These are phyloP conservation scores for Anastrepha ludens DNA, from an alignment of 1,140 invertebrate species.

Conservation along the genomic window DNA sequence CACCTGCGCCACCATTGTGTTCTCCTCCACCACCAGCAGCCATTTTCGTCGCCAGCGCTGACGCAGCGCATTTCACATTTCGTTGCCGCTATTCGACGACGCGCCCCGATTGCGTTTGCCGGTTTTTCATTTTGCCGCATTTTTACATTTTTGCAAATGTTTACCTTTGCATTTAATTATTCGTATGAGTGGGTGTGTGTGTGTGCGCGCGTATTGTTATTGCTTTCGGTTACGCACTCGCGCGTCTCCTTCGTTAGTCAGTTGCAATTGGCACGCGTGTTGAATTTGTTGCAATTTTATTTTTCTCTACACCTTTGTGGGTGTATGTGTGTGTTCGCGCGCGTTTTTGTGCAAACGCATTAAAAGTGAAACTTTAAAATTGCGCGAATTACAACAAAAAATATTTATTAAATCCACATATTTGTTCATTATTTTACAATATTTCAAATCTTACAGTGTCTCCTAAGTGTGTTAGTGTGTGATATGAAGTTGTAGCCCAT, in stretches of 20 bases:
- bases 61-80: neutral
- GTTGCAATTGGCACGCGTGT: conserved; percentile 27
- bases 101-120: neutral
- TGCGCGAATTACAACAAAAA: neutral
- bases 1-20: neutral
- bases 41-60: neutral
- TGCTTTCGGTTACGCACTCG: conserved; percentile 12
- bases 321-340: neutral
- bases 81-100: neutral
- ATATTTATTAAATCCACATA: conserved; percentile 1
- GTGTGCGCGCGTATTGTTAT: neutral
- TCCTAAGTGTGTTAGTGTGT: neutral
- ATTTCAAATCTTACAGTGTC: neutral
- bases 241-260: neutral
- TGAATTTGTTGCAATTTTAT: conserved; percentile 25
- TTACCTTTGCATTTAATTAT: conserved; percentile 19
- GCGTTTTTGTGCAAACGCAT: neutral
- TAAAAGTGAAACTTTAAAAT: conserved; percentile 39
- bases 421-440: neutral
- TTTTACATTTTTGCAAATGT: neutral
- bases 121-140: conserved; percentile 1
- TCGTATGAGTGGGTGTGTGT: neutral
- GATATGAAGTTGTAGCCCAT: neutral
- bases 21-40: neutral
- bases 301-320: neutral